phyloP scores from a whole-genome alignment of 2,113 vertebrate genomes.

The Thamnaconus septentrionalis region DNA sequence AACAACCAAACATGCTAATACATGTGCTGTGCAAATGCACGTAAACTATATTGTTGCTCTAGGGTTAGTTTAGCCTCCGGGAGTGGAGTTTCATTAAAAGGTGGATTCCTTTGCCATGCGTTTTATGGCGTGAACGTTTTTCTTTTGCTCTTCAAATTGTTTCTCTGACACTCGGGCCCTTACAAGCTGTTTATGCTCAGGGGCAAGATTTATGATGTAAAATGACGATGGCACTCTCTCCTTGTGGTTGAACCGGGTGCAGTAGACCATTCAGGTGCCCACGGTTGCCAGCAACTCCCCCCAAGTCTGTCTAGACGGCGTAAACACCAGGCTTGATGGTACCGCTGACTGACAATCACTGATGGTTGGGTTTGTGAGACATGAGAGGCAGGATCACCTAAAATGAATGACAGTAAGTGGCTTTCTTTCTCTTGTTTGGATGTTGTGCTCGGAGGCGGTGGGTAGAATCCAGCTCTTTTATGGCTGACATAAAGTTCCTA shows the following conservation, averaged over 20 bases:
- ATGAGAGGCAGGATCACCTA: slow-evolving; percentile 32
- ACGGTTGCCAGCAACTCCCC: slow-evolving; percentile 37
- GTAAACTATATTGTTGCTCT: slow-evolving; percentile 17
- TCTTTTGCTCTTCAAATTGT: slow-evolving; percentile 21
- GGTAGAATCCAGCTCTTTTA: slow-evolving; percentile 11
- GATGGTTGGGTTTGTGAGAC: slow-evolving; percentile 46
- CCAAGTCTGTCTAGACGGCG: slow-evolving; percentile 65
- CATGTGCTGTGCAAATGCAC: slow-evolving; percentile 14
- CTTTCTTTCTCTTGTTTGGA: slow-evolving; percentile 21
- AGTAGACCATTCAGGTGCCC: slow-evolving; percentile 49
- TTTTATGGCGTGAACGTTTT: too few species aligned
- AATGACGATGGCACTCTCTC: slow-evolving; percentile 58
- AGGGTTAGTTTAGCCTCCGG: slow-evolving; percentile 28
- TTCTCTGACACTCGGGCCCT: slow-evolving; percentile 33
- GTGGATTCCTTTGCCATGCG: too few species aligned
- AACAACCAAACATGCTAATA: slow-evolving; percentile 2
- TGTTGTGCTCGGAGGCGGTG: neutral
- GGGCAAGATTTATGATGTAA: slow-evolving; percentile 61
- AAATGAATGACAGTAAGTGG: slow-evolving; percentile 50
- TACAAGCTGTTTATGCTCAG: slow-evolving; percentile 47
- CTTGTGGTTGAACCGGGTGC: slow-evolving; percentile 61
- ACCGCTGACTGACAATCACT: slow-evolving; percentile 48
- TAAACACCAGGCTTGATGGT: slow-evolving; percentile 63
- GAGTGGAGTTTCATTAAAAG: neutral
- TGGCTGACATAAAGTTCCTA: slow-evolving; percentile 10